Base-by-base conservation (phyloP, 2,888 invertebrate genomes). In the Sisyra terminalis region DNA sequence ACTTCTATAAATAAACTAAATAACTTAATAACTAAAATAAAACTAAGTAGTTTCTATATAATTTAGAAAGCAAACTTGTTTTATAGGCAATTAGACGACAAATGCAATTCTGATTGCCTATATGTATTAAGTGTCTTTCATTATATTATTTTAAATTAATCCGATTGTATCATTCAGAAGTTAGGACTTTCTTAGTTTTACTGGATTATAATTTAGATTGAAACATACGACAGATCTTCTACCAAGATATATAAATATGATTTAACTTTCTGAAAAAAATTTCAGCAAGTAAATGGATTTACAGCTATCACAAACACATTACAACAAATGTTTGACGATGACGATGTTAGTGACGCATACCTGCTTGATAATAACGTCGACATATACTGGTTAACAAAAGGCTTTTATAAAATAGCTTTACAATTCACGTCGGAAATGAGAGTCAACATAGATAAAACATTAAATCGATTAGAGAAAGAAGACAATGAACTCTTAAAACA, bases 311-410 rank as follows among this genome's bases (percentile, higher is more conserved):
- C 78, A 1, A 73, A 78, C 45, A 74, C 79, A 1, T 61, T 89
- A 1, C 64, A 75, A 45, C 73, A 80, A 50, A 70, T 84, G 44
- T 79, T 79, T 50, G n/a, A n/a, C n/a, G n/a, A n/a, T n/a, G n/a
- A n/a, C n/a, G n/a, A n/a, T n/a, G n/a, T n/a, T n/a, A n/a, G n/a
- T n/a, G n/a, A n/a, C n/a, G n/a, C n/a, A n/a, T n/a, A n/a, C n/a
- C n/a, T n/a, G n/a, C n/a, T n/a, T n/a, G 77, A 79, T 29, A 72
- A 77, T 50, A 79, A 82, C 50, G 73, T 79, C 1, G 86, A 88
- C 51, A 74, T 79, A 1, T 90, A 85, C 64, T 90, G 88, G 86
- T 64, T 89, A 38, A 71, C 82, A 1, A 81, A 80, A 55, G 77
- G 75, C 14, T 78, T 90, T 51, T 78, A 79, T 45, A 73, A 75